These are phyloP conservation scores for Coelopa frigida DNA, from an alignment of 1,140 invertebrate species.

Conservation along the genomic window DNA sequence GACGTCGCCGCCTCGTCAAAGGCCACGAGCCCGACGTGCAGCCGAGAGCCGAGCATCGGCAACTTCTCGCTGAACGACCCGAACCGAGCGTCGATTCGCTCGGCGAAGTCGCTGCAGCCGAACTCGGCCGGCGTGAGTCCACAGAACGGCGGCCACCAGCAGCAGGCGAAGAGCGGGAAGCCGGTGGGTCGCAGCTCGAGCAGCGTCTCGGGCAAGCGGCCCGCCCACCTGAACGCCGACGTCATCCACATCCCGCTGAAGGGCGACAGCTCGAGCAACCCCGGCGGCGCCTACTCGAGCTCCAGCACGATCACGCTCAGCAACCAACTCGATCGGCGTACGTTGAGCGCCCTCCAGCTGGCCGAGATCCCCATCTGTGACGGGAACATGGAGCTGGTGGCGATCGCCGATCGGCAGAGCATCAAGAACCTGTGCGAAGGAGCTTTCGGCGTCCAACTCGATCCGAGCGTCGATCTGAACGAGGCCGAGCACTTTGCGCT, in stretches of 20 bases:
- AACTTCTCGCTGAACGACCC: constrained; percentile 30
- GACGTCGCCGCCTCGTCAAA: constrained; percentile 6
- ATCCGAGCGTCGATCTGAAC: constrained; percentile 56
- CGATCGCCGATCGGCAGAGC: constrained; percentile 42
- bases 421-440: constrained; percentile 40
- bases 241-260: constrained; percentile 58
- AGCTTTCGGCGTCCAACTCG: constrained; percentile 34
- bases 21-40: constrained; percentile 24
- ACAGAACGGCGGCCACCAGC: constrained; percentile 13
- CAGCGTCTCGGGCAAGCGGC: constrained; percentile 51
- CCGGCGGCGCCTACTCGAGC: constrained; percentile 24
- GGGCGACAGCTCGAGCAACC: constrained; percentile 40
- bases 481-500: constrained; percentile 81
- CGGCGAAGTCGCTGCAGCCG: constrained; percentile 24
- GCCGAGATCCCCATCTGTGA: constrained; percentile 41
- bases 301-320: constrained; percentile 37
- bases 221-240: constrained; percentile 40
- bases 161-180: constrained; percentile 36
- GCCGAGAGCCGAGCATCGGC: constrained; percentile 30
- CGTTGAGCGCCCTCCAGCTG: constrained; percentile 40
- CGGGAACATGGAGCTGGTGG: constrained; percentile 42
- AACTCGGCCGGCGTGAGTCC: constrained; percentile 14
- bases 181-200: constrained; percentile 51
- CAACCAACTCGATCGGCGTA: constrained; percentile 36
- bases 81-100: constrained; percentile 34